phyloP scores from a whole-genome alignment of 53 echinoderm and acorn worm genomes.

The Astropecten irregularis region DNA sequence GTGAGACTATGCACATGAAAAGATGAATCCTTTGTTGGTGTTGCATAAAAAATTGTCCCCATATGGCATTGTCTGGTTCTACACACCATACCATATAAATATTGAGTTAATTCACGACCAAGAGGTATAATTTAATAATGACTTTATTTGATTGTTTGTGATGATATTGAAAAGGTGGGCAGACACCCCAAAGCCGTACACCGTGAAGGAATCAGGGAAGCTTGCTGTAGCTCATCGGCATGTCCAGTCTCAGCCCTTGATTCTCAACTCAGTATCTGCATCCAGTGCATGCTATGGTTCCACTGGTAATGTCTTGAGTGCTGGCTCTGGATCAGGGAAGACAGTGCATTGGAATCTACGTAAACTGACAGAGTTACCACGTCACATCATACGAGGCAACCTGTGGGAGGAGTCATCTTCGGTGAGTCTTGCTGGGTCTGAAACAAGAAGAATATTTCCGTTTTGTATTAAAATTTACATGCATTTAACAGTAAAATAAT shows the following conservation, averaged over 20 bases:
- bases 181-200: slow-evolving; percentile 83
- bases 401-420: slow-evolving; percentile 81
- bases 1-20: too few species aligned
- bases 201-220: slow-evolving; percentile 70
- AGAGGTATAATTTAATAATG: too few species aligned
- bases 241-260: slow-evolving; percentile 84
- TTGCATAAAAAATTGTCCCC: too few species aligned
- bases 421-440: slow-evolving; percentile 8
- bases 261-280: slow-evolving; percentile 35
- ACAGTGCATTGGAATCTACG: slow-evolving; percentile 71
- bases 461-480: too few species aligned
- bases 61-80: too few species aligned
- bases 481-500: too few species aligned
- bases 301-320: not conserved
- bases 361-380: slow-evolving; percentile 82
- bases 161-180: slow-evolving; percentile 65
- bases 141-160: too few species aligned
- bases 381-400: slow-evolving; percentile 71
- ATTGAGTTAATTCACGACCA: too few species aligned
- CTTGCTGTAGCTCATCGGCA: slow-evolving; percentile 73
- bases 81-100: too few species aligned
- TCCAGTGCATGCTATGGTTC: not conserved
- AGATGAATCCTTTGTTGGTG: too few species aligned
- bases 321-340: not conserved
- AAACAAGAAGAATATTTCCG: too few species aligned